Evolutionary conservation across 2,113 vertebrate genomes (phyloP).

Genomic region (Miniopterus natalensis): DNA sequence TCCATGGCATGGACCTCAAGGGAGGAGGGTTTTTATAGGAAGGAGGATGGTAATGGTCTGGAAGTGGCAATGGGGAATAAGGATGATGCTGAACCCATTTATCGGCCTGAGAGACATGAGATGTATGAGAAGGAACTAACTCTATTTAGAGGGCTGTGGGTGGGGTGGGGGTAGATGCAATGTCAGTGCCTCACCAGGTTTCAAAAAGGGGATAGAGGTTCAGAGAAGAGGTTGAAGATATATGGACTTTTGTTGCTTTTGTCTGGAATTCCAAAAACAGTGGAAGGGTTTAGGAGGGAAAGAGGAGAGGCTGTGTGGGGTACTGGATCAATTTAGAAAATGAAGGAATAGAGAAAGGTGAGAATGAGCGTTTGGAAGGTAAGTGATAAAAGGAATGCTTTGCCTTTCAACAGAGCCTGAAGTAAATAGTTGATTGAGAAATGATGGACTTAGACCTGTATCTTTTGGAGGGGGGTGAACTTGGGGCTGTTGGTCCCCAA

Average conservation of each 20-base stretch:
- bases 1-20: neutral
- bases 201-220: conserved; percentile 14
- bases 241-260: neutral
- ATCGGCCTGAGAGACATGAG: neutral
- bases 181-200: conserved; percentile 24
- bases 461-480: conserved; percentile 10
- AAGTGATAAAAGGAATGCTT: conserved; percentile 33
- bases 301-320: neutral
- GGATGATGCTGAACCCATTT: neutral
- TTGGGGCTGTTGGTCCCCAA: conserved; percentile 15
- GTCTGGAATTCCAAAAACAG: conserved; percentile 12
- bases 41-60: neutral
- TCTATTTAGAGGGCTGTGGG: neutral
- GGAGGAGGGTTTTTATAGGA: conserved; percentile 27
- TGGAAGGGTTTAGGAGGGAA: neutral
- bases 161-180: neutral
- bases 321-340: neutral
- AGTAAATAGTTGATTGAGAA: conserved; percentile 36
- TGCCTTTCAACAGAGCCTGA: neutral
- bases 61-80: neutral
- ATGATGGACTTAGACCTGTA: neutral
- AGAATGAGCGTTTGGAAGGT: neutral
- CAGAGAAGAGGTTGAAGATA: neutral
- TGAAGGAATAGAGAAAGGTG: neutral
- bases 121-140: neutral